Evolutionary conservation across 2,797 vertebrate genomes (phyloP).

Genomic region (Sylvilagus floridanus): DNA sequence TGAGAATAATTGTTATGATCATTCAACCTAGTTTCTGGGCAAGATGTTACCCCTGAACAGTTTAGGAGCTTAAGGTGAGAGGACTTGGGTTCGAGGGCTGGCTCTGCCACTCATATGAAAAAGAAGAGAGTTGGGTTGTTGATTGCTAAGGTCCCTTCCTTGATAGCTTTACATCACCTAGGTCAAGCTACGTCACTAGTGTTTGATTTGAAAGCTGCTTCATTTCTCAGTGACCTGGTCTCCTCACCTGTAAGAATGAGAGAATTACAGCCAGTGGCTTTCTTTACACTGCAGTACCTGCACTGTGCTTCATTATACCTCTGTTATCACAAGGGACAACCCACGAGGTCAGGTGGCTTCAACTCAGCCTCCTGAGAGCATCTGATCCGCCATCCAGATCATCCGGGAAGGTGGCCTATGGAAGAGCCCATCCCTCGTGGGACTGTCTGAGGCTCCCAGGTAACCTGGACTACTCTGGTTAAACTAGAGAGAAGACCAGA

Average conservation of each 20-base stretch:
- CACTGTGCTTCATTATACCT: background rate
- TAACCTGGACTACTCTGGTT: background rate
- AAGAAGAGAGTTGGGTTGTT: background rate
- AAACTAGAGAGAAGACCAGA: background rate
- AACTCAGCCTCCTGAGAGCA: background rate
- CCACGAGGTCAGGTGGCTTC: background rate
- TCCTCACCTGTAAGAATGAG: constrained; percentile 56
- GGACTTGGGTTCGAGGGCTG: background rate
- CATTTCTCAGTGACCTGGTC: constrained; percentile 57
- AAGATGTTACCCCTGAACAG: background rate
- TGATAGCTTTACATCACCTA: background rate
- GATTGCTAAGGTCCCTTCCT: background rate
- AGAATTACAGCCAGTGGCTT: background rate
- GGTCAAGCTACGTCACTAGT: background rate
- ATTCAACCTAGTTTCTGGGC: background rate
- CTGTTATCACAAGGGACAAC: background rate
- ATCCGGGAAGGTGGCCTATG: background rate
- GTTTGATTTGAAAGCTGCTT: constrained; percentile 20
- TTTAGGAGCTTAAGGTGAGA: background rate
- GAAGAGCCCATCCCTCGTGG: background rate
- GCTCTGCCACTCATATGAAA: background rate
- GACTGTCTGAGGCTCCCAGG: background rate
- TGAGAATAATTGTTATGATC: background rate
- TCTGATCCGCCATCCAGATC: background rate
- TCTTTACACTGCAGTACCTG: background rate